Evolutionary conservation across 2,888 invertebrate genomes (phyloP), one percentile per base, ranked within the genome.

Genomic region (Volucella bombylans): DNA sequence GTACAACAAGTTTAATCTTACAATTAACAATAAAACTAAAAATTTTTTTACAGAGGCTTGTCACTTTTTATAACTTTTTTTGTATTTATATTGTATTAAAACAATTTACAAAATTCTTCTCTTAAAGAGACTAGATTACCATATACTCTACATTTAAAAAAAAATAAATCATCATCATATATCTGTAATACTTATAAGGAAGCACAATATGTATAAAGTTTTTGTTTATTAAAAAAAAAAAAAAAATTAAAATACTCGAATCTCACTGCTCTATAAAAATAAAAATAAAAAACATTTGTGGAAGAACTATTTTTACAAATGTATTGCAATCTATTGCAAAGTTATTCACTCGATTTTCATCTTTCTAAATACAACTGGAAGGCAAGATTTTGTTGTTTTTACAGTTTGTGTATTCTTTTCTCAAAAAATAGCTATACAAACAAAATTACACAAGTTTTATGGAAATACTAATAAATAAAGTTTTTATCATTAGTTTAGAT

Each of bases 341-440:
- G 67, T 49, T 11, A 50, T 49, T 57, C 15, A 39, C 11, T 45
- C 12, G 4, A 4, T 39, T 31, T 57, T 62, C 31, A 10, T 65
- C 57, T 14, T 61, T 68, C 50, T 23, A 65, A 41, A 61, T 41
- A 15, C 39, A 71, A 82, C 47, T 85, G 87, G 87, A 87, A 87
- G 87, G 86, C 87, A 86, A 87, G 87, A 87, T 87, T 87, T 87
- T 83, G 87, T 87, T 87, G 87, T 83, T 59, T 61, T 31, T 54
- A 61, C 55, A 18, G n/a, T 69, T 69, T 61, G 43, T 31, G 4
- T 49, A 18, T 8, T 10, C 10, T 14, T 47, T 57, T 67, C 64
- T 43, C 15, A 73, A 41, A 65, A 74, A 71, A 54, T 31, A 31
- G 6, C 31, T 31, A 31, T 64, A 81, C 69, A 74, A 81, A 69